Evolutionary conservation across 2,113 vertebrate species (phyloP).

Genomic region (Paramormyrops kingsleyae): DNA sequence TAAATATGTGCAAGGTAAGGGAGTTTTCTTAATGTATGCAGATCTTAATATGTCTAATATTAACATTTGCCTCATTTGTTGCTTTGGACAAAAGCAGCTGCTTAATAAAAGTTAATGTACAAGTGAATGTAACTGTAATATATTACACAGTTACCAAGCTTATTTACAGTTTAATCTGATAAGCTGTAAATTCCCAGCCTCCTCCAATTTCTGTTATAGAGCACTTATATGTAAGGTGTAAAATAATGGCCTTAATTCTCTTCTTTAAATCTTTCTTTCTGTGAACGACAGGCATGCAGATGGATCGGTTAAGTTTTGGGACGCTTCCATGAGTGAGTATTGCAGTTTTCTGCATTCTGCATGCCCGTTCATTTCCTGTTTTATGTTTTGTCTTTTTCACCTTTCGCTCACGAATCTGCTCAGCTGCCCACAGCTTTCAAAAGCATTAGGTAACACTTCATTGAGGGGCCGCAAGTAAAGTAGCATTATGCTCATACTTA

Average conservation of each 20-base stretch:
- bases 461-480: not conserved
- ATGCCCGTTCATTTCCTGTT: not conserved
- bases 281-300: constrained; percentile 79
- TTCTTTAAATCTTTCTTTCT: not conserved
- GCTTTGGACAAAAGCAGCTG: not conserved
- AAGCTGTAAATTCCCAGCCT: not conserved
- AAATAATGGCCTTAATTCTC: not conserved
- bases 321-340: constrained; percentile 88
- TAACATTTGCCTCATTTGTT: not conserved
- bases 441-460: not conserved
- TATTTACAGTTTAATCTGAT: not conserved
- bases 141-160: not conserved
- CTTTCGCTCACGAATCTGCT: not conserved
- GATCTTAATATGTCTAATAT: not conserved
- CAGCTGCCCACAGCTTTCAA: not conserved
- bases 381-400: not conserved
- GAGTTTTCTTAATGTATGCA: not conserved
- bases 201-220: not conserved
- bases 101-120: not conserved
- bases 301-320: constrained; percentile 96
- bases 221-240: not conserved
- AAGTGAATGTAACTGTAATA: not conserved
- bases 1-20: not conserved
- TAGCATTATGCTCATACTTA: not conserved
- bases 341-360: not conserved